Base-by-base conservation (phyloP, 2,113 vertebrate genomes). In the Phalacrocorax brasilianus region DNA sequence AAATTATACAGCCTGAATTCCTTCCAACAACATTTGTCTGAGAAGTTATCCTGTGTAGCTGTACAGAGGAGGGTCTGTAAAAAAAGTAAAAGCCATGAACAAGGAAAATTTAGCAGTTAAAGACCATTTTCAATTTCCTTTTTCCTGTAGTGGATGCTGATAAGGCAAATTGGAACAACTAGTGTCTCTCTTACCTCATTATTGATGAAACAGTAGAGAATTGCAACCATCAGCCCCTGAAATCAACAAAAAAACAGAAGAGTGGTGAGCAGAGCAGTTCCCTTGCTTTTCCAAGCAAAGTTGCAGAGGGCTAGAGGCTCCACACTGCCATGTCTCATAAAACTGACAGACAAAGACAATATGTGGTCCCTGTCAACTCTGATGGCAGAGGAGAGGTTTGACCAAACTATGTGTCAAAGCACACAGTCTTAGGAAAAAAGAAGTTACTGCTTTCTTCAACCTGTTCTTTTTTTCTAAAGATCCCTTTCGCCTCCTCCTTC, bases 181-280 rank as follows among this genome's bases (percentile, higher is more conserved):
- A 55, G 56, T 44, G 18, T 91, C 19, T 80, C 52, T 95, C 98
- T 98, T 97, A 99, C 99, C 98, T 99, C 99, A 33, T 98, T 99
- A 97, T 99, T 99, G 97, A 99, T 97, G 96, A 99, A 99, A 95
- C 99, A 99, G 97, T 99, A 99, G 44, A 99, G 96, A 95, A 99
- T 89, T 83, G 99, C 98, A 93, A 99, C 98, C 98, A 99, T 98
- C 94, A 99, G 97, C 65, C 99, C 99, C 99, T 99, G 95, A 68
- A 96, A 97, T 72, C 62, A 96, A 93, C 76, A 89, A 85, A 94
- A 94, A 93, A 23, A 0, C 22, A 91, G 62, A 89, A 91, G 9
- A 93, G 11, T 7, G 70, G 63, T 97, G 58, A 97, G 79, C 32
- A 90, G 66, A 95, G 28, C 47, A 74, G 32, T 72, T 76, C 45